Evolutionary conservation across 1,140 invertebrate genomes (phyloP).

Genomic region (Trichonephila clavipes): DNA sequence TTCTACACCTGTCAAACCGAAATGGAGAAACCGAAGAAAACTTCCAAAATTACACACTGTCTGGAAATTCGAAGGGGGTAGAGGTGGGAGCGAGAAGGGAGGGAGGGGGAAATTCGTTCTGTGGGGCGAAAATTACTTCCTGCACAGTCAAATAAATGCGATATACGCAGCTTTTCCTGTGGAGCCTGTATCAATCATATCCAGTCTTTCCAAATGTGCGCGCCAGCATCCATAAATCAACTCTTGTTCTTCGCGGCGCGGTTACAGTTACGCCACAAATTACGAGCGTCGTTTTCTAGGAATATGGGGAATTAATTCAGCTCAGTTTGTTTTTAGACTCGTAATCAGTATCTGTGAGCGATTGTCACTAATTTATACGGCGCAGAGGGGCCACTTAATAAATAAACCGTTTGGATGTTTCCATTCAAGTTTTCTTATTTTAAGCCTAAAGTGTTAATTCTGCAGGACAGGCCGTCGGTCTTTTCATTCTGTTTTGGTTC

Average conservation of each 20-base stretch:
- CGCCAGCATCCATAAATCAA: slow-evolving; percentile 44
- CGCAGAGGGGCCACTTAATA: too few species aligned
- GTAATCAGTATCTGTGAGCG: background rate
- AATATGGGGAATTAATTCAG: background rate
- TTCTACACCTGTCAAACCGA: too few species aligned
- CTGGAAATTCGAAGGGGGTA: background rate
- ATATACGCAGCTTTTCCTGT: slow-evolving; percentile 46
- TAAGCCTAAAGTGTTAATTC: background rate
- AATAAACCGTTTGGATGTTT: too few species aligned
- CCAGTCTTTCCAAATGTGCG: background rate
- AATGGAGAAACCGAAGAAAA: background rate
- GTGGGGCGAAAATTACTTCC: slow-evolving; percentile 68
- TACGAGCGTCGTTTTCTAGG: background rate
- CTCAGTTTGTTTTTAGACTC: background rate
- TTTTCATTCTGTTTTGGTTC: background rate
- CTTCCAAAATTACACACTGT: background rate
- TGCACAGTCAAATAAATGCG: slow-evolving; percentile 69
- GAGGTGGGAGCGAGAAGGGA: background rate
- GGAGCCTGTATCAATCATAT: slow-evolving; percentile 52
- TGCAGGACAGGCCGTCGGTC: background rate
- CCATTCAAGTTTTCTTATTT: too few species aligned
- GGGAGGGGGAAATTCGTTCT: background rate
- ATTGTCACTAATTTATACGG: background rate
- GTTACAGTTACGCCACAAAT: background rate
- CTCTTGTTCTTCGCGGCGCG: slow-evolving; percentile 12